Base-by-base conservation (phyloP, 2,113 vertebrate genomes). In the Girardinichthys multiradiatus region DNA sequence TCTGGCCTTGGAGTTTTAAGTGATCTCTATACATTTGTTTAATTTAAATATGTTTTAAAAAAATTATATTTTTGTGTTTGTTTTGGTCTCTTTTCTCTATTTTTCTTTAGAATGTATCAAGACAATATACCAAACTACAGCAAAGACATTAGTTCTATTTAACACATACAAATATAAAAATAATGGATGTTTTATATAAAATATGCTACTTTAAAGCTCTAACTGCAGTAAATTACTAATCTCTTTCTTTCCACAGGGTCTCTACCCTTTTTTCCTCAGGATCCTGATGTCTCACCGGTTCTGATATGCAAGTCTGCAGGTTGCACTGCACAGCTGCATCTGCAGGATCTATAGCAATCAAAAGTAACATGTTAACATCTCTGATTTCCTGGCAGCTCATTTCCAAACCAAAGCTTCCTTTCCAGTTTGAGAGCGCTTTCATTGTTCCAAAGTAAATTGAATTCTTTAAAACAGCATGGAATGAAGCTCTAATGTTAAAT, bases 161-260 rank as follows among this genome's bases (percentile, higher is more conserved):
- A n/a, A n/a, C n/a, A n/a, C n/a, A n/a, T n/a, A n/a, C n/a, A n/a
- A n/a, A n/a, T n/a, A n/a, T n/a, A 64, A 37, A 24, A 3, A 19
- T 21, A 9, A 42, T 27, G 2, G 8, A 17, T 12, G 24, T n/a
- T 35, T 42, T 42, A 3, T 27, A 11, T 68, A 6, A 70, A 17
- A 48, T 64, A 24, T 21, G 15, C 14, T 6, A 48, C 19, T 0
- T 48, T 48, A 48, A 48, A 48, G 1, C 19, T 48, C 14, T 48
- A 24, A 21, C 7, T 59, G 0, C 35, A n/a, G 0, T 3, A 68
- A 28, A 67, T 59, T 14, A 42, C 17, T 61, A 57, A 82, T 75
- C 17, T 81, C 13, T 76, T 19, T 81, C 33, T 24, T 59, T 75
- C 37, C 11, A 68, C 81, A 88, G 84, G 62, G 28, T 63, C n/a